phyloP scores from a whole-genome alignment of 2,888 invertebrate genomes.

The Camptogramma bilineatum region DNA sequence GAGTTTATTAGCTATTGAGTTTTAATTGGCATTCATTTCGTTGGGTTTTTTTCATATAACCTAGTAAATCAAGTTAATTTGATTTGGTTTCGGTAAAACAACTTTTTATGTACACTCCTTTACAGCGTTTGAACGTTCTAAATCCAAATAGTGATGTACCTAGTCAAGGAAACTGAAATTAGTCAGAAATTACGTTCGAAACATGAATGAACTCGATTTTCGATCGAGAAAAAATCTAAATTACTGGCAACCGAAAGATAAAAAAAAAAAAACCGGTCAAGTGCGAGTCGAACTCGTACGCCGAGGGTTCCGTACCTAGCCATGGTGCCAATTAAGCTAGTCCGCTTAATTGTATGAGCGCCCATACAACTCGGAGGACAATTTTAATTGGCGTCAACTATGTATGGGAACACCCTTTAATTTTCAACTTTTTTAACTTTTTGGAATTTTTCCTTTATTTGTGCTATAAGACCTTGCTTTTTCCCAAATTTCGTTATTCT shows the following conservation, averaged over 20 bases:
- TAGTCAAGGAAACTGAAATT: not conserved
- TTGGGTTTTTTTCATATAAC: constrained; percentile 40
- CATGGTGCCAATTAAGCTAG: too few relatives aligned
- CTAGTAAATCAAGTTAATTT: constrained; percentile 45
- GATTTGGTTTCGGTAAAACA: constrained; percentile 34
- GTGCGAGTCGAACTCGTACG: too few relatives aligned
- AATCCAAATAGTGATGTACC: constrained; percentile 3
- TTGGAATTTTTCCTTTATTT: too few relatives aligned
- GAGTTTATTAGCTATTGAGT: constrained; percentile 80
- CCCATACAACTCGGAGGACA: too few relatives aligned
- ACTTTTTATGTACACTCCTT: constrained; percentile 3
- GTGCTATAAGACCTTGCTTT: too few relatives aligned
- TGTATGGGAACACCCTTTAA: too few relatives aligned
- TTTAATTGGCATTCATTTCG: constrained; percentile 80
- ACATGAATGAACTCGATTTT: not conserved
- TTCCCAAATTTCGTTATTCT: too few relatives aligned
- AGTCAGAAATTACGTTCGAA: not conserved
- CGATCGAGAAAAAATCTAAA: not conserved
- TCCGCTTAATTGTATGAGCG: too few relatives aligned
- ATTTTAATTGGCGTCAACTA: too few relatives aligned
- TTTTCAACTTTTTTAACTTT: too few relatives aligned
- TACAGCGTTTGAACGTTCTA: constrained; percentile 1
- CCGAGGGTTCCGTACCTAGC: too few relatives aligned
- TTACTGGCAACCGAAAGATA: not conserved
- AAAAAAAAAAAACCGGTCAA: not conserved